Base-by-base conservation (phyloP, 2,113 vertebrate species). In the Triplophysa dalaica region DNA sequence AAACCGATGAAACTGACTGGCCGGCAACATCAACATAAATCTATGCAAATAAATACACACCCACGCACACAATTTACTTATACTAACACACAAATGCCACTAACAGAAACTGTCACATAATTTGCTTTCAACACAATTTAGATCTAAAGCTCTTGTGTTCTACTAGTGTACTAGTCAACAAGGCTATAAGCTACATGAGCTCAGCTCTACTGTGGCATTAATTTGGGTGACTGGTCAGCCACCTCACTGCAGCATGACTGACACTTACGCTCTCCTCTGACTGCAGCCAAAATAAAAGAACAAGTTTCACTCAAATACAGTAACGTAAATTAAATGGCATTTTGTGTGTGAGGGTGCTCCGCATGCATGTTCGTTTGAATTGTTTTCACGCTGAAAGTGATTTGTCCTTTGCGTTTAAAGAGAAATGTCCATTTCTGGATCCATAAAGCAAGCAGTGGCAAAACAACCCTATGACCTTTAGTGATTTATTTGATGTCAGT, bases 231-330 rank as follows among this genome's bases (percentile, higher is more conserved):
- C 2, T 11, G 13, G 56, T 74, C 54, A 74, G 70, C 67, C 22
- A 52, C 9, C 45, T 70, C 24, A 72, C 50, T 72, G 26, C 50
- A 72, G 17, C 19, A 33, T 56, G 52, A 56, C 69, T 19, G 33
- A 33, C 21, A 70, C 77, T 79, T 81, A 88, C 70, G 76, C 77
- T 48, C 84, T 79, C 14, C 67, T 81, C 74, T 67, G 82, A 74
- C 78, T 84, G 79, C 52, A 19, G 45, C 21, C 52, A 9, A 45
- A 63, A 64, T 5, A 50, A 52, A 26, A 48, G 1, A 4, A 58
- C 13, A 21, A 24, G 61, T 48, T 58, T 48, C 10, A 62, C 2
- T 3, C 12, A 73, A 60, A 21, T 14, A 56, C 11, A 56, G 17
- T 21, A 11, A 21, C 17, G n/a, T n/a, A n/a, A n/a, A n/a, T n/a